Base-by-base conservation (phyloP, 2,113 vertebrate genomes). In the Pygoscelis antarcticus region DNA sequence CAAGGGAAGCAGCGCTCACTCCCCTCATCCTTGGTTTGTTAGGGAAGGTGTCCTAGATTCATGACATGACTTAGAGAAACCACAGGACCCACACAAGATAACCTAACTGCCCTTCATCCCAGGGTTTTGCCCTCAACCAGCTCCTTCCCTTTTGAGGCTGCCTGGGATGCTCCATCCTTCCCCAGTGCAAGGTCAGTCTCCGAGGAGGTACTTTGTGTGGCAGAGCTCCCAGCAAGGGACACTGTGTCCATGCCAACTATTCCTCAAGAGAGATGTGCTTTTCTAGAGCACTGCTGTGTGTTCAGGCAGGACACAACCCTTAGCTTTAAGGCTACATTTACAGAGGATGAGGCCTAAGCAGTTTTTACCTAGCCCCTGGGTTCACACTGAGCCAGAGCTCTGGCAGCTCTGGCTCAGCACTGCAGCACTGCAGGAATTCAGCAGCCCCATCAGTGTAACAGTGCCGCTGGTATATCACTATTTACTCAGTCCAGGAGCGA, bases 1-100 rank as follows among this genome's bases (percentile, higher is more conserved):
- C 0, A 0, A 70, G 49, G 60, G 15, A 52, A 89, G 61, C 25
- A 65, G 32, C 30, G 8, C 54, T 70, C 36, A 1, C 10, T 81
- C 11, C 16, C n/a, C 26, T 77, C 5, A 2, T 15, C 75, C 75
- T n/a, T 65, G 36, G 22, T 27, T 65, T 60, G 21, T 78, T 21
- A 34, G 66, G 16, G 10, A 60, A 51, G 26, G 29, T 0, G 0
- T 44, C 60, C 58, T 44, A 55, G 60, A 20, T 89, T 83, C 25
- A 34, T 49, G 40, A 55, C 25, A 22, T 61, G 51, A 74, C 40
- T 49, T 32, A 64, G 13, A 65, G 75, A 42, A 91, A 40, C 46
- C 11, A 36, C 13, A 25, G n/a, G 25, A 64, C 13, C 21, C 61
- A 19, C 3, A 1, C 15, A 69, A 54, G 9, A 11, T 49, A 69